Evolutionary conservation across 2,888 invertebrate species (phyloP).

Genomic region (Eristalis pertinax): DNA sequence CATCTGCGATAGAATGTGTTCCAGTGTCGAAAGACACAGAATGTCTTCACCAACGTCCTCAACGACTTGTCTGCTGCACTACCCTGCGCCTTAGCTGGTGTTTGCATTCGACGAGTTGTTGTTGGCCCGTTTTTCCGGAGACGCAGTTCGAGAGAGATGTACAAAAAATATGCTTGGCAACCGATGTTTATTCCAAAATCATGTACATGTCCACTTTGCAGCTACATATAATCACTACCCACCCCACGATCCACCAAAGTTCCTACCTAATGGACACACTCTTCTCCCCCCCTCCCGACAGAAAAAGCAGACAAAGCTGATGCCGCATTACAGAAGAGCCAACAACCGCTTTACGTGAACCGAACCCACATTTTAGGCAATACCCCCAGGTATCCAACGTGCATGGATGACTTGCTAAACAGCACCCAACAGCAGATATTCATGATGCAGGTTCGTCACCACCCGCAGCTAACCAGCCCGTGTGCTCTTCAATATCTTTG

Average conservation of each 20-base stretch:
- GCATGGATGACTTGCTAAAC: constrained; percentile 76
- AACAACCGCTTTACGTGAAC: constrained; percentile 75
- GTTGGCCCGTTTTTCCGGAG: too few species aligned
- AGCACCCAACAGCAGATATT: constrained; percentile 77
- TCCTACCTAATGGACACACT: background rate
- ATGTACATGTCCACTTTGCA: background rate
- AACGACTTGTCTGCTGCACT: too few species aligned
- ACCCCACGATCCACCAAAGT: background rate
- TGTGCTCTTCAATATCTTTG: background rate
- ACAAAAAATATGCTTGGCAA: too few species aligned
- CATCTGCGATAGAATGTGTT: too few species aligned
- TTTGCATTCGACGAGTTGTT: too few species aligned
- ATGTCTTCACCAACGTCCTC: too few species aligned
- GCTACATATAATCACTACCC: background rate
- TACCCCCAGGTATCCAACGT: constrained; percentile 76
- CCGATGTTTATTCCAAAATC: background rate
- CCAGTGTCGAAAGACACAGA: too few species aligned
- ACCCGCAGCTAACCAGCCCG: background rate
- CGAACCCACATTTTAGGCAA: constrained; percentile 64
- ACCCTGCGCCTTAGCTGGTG: too few species aligned
- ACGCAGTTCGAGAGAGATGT: too few species aligned
- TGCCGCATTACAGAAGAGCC: constrained; percentile 74
- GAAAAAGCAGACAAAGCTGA: constrained; percentile 64
- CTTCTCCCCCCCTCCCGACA: background rate
- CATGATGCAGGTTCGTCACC: constrained; percentile 77